Evolutionary conservation across 2,113 vertebrate genomes (phyloP).

Genomic region (Isurus oxyrinchus): DNA sequence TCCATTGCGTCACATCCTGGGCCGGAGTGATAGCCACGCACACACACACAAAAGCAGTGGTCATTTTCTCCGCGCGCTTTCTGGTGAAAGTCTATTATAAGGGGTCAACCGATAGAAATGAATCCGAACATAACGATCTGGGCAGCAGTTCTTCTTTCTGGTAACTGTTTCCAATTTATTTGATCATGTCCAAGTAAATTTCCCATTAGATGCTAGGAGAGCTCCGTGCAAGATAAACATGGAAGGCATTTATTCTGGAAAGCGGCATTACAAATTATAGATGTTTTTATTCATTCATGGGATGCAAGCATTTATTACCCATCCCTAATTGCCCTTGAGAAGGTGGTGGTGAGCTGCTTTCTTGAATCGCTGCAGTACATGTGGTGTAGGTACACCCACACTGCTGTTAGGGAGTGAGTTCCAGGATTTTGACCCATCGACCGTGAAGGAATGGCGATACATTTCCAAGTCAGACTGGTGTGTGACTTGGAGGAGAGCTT

Average conservation of each 20-base stretch:
- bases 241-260: neutral
- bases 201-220: neutral
- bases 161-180: neutral
- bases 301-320: neutral
- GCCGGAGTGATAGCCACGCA: neutral
- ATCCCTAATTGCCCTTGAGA: neutral
- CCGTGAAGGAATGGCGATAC: too few species aligned
- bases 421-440: too few species aligned
- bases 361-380: too few species aligned
- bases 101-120: neutral
- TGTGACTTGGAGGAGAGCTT: too few species aligned
- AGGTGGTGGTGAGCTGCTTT: too few species aligned
- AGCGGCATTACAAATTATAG: neutral
- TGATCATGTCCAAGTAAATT: neutral
- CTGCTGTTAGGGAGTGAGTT: too few species aligned
- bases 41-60: neutral
- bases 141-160: neutral
- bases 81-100: neutral
- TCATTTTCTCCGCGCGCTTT: neutral
- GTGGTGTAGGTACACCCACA: too few species aligned
- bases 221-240: neutral
- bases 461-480: too few species aligned
- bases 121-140: neutral
- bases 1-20: slow-evolving; percentile 8
- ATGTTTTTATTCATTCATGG: too few species aligned